Evolutionary conservation across 2,113 vertebrate genomes (phyloP).

Genomic region (Psittacula cyanocephala): DNA sequence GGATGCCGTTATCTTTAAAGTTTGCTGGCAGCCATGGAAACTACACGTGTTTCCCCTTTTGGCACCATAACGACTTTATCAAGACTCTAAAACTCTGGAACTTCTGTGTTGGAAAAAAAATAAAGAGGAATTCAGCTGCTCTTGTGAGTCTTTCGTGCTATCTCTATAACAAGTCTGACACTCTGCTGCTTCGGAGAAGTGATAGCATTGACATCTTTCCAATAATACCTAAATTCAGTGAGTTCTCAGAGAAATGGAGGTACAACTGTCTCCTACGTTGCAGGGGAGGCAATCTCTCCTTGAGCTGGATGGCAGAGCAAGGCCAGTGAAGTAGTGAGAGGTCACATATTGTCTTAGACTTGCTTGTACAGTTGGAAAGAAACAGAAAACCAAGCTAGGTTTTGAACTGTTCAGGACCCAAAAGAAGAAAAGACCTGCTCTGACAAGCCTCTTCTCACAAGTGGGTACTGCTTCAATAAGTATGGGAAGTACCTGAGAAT

Average conservation of each 20-base stretch:
- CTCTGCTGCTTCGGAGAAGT: background rate
- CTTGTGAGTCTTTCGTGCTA: background rate
- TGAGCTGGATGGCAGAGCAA: background rate
- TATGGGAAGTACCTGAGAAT: background rate
- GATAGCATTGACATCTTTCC: background rate
- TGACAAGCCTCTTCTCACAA: background rate
- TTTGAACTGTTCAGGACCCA: background rate
- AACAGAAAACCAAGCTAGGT: background rate
- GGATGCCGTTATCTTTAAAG: background rate
- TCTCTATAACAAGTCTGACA: background rate
- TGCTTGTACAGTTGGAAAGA: background rate
- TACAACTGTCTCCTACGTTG: background rate
- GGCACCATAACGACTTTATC: background rate
- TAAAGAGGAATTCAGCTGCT: background rate
- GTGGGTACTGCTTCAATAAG: background rate
- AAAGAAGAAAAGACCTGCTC: background rate
- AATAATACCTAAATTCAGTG: background rate
- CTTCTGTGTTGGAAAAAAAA: background rate
- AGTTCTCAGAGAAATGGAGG: background rate
- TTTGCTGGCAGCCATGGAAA: background rate
- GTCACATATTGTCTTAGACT: background rate
- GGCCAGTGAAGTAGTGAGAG: background rate
- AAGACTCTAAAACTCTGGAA: background rate
- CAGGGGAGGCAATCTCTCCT: accelerated
- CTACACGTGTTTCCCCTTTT: background rate